A percentile compares a stretch with the other conserved stretches of the same genome.
phyloP scores from a whole-genome alignment of 2,888 invertebrate genomes.

The Stenodera caucasica region DNA sequence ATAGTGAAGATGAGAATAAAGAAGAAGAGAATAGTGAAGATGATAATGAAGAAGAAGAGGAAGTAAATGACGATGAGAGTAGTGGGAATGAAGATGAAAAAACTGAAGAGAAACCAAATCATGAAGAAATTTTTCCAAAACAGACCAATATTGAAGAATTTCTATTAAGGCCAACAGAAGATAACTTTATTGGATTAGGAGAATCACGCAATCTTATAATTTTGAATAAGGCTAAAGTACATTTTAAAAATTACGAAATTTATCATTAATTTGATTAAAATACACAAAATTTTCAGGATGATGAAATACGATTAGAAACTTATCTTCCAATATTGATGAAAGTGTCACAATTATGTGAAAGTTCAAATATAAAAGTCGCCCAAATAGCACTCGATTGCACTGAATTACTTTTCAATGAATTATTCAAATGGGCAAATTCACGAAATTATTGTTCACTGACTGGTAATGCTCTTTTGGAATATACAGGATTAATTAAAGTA shows the following conservation, averaged over 20 bases:
- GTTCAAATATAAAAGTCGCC: constrained; percentile 57
- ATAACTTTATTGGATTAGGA: constrained; percentile 58
- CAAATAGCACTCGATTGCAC: constrained; percentile 53
- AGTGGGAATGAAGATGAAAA: no score
- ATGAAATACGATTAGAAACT: constrained; percentile 47
- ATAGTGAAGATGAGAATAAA: constrained; percentile 62
- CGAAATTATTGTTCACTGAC: constrained; percentile 59
- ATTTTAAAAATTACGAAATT: background rate
- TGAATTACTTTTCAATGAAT: constrained; percentile 58
- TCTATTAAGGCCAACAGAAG: constrained; percentile 55
- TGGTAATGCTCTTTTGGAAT: constrained; percentile 67
- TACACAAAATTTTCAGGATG: constrained; percentile 37
- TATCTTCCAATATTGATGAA: constrained; percentile 58
- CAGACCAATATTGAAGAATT: constrained; percentile 55
- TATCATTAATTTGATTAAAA: constrained; percentile 13
- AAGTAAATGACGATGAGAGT: no score
- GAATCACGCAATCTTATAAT: constrained; percentile 49
- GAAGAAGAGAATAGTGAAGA: constrained; percentile 42
- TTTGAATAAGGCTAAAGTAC: constrained; percentile 49
- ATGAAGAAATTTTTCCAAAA: constrained; percentile 42
- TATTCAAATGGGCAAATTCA: constrained; percentile 60
- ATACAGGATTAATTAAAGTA: constrained; percentile 74
- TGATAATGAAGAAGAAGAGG: constrained; percentile 32
- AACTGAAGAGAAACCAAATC: constrained; percentile 28
- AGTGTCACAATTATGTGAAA: constrained; percentile 61